These are phyloP conservation scores for Protaetia brevitarsis DNA, from an alignment of 1,140 invertebrate species.

Conservation along the genomic window DNA sequence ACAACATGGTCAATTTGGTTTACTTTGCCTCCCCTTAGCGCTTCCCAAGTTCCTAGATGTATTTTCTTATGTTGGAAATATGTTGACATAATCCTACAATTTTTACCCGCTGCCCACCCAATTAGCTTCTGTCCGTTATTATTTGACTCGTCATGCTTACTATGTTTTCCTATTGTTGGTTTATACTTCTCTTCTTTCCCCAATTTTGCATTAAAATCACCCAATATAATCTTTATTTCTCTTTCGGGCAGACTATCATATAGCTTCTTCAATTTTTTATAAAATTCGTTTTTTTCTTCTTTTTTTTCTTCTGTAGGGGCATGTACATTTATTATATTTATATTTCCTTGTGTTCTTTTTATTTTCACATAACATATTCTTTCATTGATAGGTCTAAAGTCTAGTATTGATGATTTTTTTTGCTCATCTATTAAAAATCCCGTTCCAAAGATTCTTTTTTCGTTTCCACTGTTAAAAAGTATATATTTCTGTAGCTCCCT, in stretches of 20 bases:
- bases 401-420: neutral
- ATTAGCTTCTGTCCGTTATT: neutral
- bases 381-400: neutral
- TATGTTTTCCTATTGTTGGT: neutral
- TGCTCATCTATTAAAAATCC: neutral
- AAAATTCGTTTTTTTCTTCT: neutral
- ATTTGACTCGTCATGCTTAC: neutral
- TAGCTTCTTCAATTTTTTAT: neutral
- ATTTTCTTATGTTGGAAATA: neutral
- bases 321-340: neutral
- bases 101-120: neutral
- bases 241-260: neutral
- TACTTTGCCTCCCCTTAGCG: neutral
- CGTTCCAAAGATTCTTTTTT: neutral
- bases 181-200: neutral
- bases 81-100: neutral
- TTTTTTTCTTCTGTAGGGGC: neutral
- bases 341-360: neutral
- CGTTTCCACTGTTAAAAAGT: neutral
- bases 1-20: conserved; percentile 10
- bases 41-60: neutral
- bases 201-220: neutral
- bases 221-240: neutral
- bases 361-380: neutral
- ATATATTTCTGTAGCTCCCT: neutral